These are phyloP conservation scores for Neodiprion pinetum DNA, from an alignment of 1,140 invertebrate species.

Conservation along the genomic window DNA sequence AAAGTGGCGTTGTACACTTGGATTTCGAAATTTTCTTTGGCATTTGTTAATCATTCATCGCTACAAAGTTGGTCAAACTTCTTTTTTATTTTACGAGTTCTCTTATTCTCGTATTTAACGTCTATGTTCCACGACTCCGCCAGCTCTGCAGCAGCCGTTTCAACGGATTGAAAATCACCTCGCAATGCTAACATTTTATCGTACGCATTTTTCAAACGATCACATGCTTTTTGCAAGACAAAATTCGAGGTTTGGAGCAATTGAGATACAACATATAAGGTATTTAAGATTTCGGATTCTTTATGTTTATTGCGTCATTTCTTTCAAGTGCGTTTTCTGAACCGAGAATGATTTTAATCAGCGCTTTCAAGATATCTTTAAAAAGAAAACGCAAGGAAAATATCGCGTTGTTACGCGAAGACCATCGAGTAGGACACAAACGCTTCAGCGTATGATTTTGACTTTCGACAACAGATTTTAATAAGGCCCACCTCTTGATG, in stretches of 20 bases:
- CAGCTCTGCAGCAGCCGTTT: not conserved
- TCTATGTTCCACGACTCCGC: not conserved
- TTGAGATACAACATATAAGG: not conserved
- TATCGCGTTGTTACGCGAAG: not conserved
- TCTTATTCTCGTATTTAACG: not conserved
- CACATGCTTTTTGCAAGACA: not conserved
- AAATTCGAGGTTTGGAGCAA: not conserved
- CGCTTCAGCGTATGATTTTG: not conserved
- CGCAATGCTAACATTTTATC: not conserved
- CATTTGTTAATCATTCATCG: not conserved
- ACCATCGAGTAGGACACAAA: not conserved
- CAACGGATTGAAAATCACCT: not conserved
- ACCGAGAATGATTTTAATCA: not conserved
- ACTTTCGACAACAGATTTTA: not conserved
- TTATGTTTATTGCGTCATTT: not conserved
- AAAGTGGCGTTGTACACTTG: slow-evolving; percentile 1
- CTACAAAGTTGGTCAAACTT: not conserved
- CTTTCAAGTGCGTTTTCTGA: slow-evolving; percentile 1
- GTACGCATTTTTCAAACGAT: not conserved
- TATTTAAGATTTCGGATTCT: not conserved
- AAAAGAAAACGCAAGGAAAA: not conserved
- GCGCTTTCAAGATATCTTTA: not conserved
- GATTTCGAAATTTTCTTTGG: not conserved
- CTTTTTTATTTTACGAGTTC: not conserved
- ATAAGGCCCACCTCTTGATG: not conserved